A percentile compares a stretch with the other conserved stretches of the same genome.
Conservation (phyloP, 1,140 invertebrate species). For the Oedothorax gibbosus region DNA sequence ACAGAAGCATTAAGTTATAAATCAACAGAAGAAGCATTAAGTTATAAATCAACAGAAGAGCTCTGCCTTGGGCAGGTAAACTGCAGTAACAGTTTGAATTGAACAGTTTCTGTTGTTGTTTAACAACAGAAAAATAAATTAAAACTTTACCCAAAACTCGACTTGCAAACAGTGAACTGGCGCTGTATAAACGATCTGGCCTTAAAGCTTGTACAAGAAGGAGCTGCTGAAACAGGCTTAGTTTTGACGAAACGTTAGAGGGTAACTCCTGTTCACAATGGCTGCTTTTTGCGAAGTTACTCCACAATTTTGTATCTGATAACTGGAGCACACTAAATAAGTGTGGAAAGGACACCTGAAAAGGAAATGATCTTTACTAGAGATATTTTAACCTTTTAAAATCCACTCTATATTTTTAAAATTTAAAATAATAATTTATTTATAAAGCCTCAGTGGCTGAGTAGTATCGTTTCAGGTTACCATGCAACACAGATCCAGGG, state of each 20-base stretch:
- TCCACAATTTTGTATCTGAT: slow-evolving; percentile 76
- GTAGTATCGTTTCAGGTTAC: too few species aligned
- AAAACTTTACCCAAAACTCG: slow-evolving; percentile 74
- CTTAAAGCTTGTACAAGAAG: slow-evolving; percentile 83
- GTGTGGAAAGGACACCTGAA: slow-evolving; percentile 52
- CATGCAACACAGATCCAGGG: too few species aligned
- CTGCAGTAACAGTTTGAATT: too few species aligned
- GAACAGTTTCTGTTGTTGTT: too few species aligned
- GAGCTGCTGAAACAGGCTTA: slow-evolving; percentile 86
- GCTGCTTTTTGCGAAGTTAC: slow-evolving; percentile 74
- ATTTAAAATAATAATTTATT: too few species aligned
- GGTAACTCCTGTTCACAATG: slow-evolving; percentile 75
- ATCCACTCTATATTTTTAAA: too few species aligned
- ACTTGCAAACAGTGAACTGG: slow-evolving; percentile 79
- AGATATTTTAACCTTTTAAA: not conserved
- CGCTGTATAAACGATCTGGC: slow-evolving; percentile 82
- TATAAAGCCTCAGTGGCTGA: too few species aligned
- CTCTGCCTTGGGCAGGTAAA: too few species aligned
- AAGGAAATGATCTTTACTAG: not conserved
- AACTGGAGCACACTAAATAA: slow-evolving; percentile 76
- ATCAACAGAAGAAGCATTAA: too few species aligned
- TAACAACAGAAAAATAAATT: too few species aligned
- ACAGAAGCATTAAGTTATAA: too few species aligned
- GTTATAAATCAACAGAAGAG: too few species aligned
- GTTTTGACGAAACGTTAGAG: slow-evolving; percentile 70